These are phyloP conservation scores for Meiosimyza platycephala DNA, from an alignment of 2,888 invertebrate genomes.

Conservation along the genomic window DNA sequence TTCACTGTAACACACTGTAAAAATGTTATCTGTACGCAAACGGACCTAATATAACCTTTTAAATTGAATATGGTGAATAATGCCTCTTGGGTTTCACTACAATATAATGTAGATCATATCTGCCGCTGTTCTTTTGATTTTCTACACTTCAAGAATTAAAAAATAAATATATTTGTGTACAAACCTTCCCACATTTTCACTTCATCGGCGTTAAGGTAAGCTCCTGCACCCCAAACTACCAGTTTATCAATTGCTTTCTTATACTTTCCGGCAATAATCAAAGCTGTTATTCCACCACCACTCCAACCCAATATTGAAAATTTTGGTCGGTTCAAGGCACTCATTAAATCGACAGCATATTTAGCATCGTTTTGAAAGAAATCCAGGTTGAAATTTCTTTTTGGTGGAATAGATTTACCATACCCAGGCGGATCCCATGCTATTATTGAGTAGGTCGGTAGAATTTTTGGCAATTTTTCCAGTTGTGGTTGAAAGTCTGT, in stretches of 20 bases:
- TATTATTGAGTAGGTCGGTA: constrained; percentile 61
- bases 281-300: constrained; percentile 84
- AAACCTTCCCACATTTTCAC: constrained; percentile 73
- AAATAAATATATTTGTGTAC: background rate
- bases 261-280: constrained; percentile 81
- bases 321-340: constrained; percentile 74
- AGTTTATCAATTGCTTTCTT: constrained; percentile 77
- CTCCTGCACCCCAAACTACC: constrained; percentile 82
- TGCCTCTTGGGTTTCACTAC: no score
- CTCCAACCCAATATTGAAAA: constrained; percentile 90
- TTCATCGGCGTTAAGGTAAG: constrained; percentile 79
- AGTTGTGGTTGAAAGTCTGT: constrained; percentile 86
- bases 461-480: constrained; percentile 69
- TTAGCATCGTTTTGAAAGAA: constrained; percentile 83
- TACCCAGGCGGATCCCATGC: constrained; percentile 92
- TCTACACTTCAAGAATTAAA: background rate
- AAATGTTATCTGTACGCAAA: no score
- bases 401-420: constrained; percentile 84
- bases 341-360: constrained; percentile 78
- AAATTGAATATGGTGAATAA: no score
- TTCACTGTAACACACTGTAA: no score
- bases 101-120: background rate
- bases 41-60: no score
- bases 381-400: constrained; percentile 75
- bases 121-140: background rate